Conservation (phyloP, 2,888 invertebrate species). For the Magallana nippona region DNA sequence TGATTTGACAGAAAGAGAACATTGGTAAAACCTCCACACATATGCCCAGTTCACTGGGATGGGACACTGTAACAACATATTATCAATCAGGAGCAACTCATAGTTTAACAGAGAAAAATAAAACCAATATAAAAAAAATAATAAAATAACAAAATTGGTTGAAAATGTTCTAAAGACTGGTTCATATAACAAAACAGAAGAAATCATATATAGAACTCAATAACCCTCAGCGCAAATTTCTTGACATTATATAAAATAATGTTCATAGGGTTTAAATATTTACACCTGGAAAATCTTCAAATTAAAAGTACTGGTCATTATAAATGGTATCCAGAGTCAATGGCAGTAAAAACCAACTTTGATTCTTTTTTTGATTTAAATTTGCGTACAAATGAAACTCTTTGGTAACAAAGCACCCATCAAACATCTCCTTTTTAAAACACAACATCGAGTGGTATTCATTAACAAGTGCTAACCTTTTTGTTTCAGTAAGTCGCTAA, state of each 20-base stretch:
- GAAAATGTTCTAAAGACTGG: background rate
- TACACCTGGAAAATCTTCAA: no score
- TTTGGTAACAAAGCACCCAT: background rate
- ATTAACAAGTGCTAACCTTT: background rate
- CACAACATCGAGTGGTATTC: constrained; percentile 4
- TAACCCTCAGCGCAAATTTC: no score
- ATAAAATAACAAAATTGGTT: constrained; percentile 15
- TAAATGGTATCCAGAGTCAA: no score
- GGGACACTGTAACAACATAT: background rate
- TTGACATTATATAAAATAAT: no score
- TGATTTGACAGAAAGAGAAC: background rate
- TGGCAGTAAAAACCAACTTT: no score
- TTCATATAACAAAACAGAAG: background rate
- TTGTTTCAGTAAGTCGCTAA: no score
- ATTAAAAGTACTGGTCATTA: no score
- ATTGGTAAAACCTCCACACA: background rate
- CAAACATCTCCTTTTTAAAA: background rate
- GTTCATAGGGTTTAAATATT: no score
- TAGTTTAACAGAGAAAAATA: constrained; percentile 1
- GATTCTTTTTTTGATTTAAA: background rate
- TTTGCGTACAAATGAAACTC: background rate
- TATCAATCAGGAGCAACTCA: constrained; percentile 17
- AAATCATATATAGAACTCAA: no score
- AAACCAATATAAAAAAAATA: background rate
- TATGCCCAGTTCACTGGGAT: background rate